Conservation (phyloP, 2,888 invertebrate genomes). For the Quadroppia sp. region DNA sequence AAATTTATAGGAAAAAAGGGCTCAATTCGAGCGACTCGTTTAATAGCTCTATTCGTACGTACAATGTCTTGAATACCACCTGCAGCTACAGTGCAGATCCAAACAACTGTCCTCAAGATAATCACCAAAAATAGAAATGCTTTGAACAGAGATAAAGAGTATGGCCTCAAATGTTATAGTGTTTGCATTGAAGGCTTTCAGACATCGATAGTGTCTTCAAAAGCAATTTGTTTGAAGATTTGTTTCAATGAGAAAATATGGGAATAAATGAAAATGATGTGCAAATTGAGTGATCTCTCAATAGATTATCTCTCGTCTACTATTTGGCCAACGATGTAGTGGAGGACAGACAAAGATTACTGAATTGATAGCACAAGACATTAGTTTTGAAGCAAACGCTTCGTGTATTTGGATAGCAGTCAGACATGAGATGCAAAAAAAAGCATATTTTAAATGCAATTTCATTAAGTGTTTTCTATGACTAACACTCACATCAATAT, state of each 20-base stretch:
- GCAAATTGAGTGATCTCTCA: background rate
- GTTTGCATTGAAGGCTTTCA: no score
- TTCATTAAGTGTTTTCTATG: background rate
- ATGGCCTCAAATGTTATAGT: background rate
- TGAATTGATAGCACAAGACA: slow-evolving; percentile 18
- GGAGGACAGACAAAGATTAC: background rate
- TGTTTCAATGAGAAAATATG: slow-evolving; percentile 22
- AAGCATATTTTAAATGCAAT: background rate
- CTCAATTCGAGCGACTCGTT: background rate
- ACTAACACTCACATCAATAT: background rate
- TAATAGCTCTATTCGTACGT: background rate
- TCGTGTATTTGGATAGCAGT: slow-evolving; percentile 22
- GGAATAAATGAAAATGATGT: slow-evolving; percentile 30
- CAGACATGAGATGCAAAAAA: slow-evolving; percentile 26
- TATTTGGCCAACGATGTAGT: background rate
- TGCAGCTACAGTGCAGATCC: background rate
- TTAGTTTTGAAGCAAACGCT: slow-evolving; percentile 3
- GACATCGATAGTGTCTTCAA: slow-evolving; percentile 12
- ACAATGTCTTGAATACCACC: background rate
- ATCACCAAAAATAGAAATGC: background rate
- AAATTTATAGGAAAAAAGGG: background rate
- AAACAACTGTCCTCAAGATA: background rate
- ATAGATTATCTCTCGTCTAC: background rate
- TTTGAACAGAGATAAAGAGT: background rate
- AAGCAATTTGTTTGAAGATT: slow-evolving; percentile 35